Evolutionary conservation across 2,113 vertebrate genomes (phyloP).

Genomic region (Cichladusa arquata): DNA sequence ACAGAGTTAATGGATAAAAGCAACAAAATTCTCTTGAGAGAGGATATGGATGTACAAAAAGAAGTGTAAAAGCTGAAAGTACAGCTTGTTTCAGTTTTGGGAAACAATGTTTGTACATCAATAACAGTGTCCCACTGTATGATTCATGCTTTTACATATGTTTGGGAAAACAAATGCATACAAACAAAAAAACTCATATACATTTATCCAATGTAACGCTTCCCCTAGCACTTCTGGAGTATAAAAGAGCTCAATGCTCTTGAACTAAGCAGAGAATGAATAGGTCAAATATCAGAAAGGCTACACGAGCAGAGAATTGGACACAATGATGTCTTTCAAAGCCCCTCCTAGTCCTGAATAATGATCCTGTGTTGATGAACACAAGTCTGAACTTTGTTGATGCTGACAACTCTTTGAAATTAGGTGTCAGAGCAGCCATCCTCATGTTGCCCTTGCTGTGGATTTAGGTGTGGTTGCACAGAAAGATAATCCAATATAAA

Average conservation of each 20-base stretch:
- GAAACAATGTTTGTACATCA: slow-evolving; percentile 4
- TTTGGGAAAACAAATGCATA: slow-evolving; percentile 8
- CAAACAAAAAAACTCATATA: not conserved
- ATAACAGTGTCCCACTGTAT: not conserved
- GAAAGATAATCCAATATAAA: not conserved
- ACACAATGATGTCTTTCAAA: not conserved
- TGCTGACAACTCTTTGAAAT: not conserved
- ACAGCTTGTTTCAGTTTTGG: not conserved
- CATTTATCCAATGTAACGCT: not conserved
- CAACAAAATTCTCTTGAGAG: not conserved
- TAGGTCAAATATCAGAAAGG: not conserved
- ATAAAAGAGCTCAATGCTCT: not conserved
- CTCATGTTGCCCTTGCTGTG: not conserved
- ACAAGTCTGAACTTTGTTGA: not conserved
- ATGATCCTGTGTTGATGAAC: not conserved
- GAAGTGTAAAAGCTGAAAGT: not conserved
- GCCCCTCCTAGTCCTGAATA: not conserved
- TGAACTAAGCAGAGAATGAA: not conserved
- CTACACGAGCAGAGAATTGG: not conserved
- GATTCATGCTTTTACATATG: slow-evolving; percentile 9
- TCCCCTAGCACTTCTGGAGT: not conserved
- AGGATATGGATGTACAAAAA: not conserved
- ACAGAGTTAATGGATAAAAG: not conserved
- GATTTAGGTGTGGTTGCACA: not conserved
- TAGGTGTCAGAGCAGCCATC: not conserved